phyloP scores from a whole-genome alignment of 2,113 vertebrate genomes.

The Pogona vitticeps region DNA sequence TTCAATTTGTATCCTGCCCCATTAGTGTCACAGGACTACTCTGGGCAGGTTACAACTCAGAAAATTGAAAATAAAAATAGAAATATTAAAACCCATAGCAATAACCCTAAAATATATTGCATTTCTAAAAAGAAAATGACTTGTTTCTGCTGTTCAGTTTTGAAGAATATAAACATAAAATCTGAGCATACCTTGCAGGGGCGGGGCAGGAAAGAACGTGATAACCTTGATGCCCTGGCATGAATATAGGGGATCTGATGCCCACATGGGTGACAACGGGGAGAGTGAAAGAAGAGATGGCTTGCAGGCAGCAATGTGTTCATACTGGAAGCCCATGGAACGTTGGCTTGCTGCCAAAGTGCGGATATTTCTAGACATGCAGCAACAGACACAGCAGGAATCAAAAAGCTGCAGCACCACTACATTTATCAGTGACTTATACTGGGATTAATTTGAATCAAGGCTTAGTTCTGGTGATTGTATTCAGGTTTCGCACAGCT shows the following conservation, averaged over 20 bases:
- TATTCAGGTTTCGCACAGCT: background rate
- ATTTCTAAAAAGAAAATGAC: too few relatives aligned
- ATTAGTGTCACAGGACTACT: too few relatives aligned
- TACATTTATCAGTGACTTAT: slow-evolving; percentile 20
- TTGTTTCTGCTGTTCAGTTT: too few relatives aligned
- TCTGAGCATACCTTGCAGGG: too few relatives aligned
- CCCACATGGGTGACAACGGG: background rate
- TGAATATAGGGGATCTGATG: background rate
- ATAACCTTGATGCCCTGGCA: background rate
- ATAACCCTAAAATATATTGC: too few relatives aligned
- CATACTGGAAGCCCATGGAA: background rate
- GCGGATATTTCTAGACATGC: background rate
- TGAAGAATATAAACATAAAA: too few relatives aligned
- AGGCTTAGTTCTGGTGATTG: background rate
- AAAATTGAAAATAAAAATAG: too few relatives aligned
- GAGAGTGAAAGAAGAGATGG: slow-evolving; percentile 7
- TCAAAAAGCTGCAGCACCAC: slow-evolving; percentile 7
- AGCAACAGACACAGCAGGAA: slow-evolving; percentile 15
- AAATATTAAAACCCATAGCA: too few relatives aligned
- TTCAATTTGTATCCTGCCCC: too few relatives aligned
- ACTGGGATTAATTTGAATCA: slow-evolving; percentile 10
- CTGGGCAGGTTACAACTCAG: too few relatives aligned
- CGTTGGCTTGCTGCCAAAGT: slow-evolving; percentile 1
- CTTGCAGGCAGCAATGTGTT: background rate
- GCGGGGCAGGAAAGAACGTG: background rate